A percentile compares a stretch with the other conserved stretches of the same genome.
phyloP scores from a whole-genome alignment of 2,888 invertebrate species.

The Quadroppia sp. region DNA sequence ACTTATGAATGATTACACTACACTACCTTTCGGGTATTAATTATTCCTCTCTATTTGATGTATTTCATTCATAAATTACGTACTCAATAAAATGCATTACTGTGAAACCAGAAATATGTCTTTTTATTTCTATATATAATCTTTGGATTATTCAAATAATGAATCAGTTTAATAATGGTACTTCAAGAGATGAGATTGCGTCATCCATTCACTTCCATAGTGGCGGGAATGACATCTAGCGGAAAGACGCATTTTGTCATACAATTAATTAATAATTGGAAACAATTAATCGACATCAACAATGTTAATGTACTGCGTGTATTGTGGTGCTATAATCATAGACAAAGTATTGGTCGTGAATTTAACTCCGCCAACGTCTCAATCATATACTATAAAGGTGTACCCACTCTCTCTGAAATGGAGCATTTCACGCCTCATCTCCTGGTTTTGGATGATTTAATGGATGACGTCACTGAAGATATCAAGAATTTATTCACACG shows the following conservation, averaged over 20 bases:
- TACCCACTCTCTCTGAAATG: neutral
- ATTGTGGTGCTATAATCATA: neutral
- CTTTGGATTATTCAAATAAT: too few relatives aligned
- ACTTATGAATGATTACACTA: neutral
- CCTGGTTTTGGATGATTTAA: constrained; percentile 38
- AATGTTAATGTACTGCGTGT: neutral
- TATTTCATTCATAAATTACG: too few relatives aligned
- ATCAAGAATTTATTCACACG: constrained; percentile 40
- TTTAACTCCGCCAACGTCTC: neutral
- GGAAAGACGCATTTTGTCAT: neutral
- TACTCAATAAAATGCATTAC: too few relatives aligned
- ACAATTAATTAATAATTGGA: neutral
- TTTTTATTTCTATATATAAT: too few relatives aligned
- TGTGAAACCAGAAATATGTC: too few relatives aligned
- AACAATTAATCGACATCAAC: neutral
- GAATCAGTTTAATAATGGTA: too few relatives aligned
- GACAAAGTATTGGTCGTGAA: neutral
- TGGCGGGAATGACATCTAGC: neutral
- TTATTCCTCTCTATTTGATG: too few relatives aligned
- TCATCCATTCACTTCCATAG: neutral
- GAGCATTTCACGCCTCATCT: neutral
- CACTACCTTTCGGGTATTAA: constrained; percentile 14
- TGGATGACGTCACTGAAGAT: constrained; percentile 20
- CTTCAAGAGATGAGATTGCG: neutral
- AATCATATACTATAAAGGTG: neutral